phyloP scores from a whole-genome alignment of 2,797 vertebrate species.

The Scyliorhinus canicula region DNA sequence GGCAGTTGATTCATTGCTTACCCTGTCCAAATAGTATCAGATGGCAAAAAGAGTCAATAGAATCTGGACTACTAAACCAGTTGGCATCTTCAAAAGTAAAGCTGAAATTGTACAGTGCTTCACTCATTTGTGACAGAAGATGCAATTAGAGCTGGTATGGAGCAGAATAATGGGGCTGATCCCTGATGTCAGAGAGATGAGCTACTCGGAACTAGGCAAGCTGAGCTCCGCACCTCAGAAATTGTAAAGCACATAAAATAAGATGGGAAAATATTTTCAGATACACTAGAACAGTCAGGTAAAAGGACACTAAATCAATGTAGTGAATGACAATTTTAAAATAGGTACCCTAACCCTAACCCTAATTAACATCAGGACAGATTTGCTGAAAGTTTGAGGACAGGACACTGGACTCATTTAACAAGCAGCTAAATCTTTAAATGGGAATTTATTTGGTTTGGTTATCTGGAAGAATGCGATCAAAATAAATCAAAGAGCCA shows the following conservation, averaged over 20 bases:
- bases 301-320: background rate
- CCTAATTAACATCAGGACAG: conserved; percentile 8
- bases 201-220: background rate
- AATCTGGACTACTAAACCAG: background rate
- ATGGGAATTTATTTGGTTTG: background rate
- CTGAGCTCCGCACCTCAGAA: background rate
- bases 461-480: background rate
- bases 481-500: background rate
- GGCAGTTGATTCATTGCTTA: background rate
- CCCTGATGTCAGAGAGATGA: background rate
- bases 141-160: background rate
- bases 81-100: background rate
- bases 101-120: background rate
- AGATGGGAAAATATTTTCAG: background rate
- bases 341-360: no score
- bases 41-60: background rate
- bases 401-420: background rate
- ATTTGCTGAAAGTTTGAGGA: background rate
- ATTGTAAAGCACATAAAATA: background rate
- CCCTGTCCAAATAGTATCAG: background rate
- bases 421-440: background rate
- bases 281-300: background rate
- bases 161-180: background rate
- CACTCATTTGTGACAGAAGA: background rate
- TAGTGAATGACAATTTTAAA: background rate